Evolutionary conservation across 2,888 invertebrate genomes (phyloP).

Genomic region (Baccha elongata): DNA sequence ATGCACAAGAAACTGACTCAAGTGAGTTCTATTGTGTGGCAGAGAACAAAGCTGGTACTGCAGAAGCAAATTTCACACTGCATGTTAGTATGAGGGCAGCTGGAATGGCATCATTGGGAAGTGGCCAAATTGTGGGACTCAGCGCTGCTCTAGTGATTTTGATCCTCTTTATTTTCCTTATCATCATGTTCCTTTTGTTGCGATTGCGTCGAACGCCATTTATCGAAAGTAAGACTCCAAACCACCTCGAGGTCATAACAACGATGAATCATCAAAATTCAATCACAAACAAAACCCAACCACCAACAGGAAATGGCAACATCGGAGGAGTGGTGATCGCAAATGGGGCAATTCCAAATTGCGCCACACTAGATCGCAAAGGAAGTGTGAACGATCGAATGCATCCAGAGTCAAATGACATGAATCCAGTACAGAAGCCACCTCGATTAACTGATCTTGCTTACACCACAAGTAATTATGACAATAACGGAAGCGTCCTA

Average conservation of each 20-base stretch:
- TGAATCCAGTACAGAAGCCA: conserved; percentile 89
- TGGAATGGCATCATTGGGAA: conserved; percentile 91
- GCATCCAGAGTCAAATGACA: conserved; percentile 77
- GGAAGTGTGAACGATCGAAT: conserved; percentile 69
- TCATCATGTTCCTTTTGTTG: conserved; percentile 89
- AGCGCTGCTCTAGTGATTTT: conserved; percentile 91
- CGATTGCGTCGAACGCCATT: conserved; percentile 89
- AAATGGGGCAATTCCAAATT: conserved; percentile 84
- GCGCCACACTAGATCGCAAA: conserved; percentile 77
- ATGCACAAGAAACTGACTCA: conserved; percentile 92
- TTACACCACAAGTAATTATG: conserved; percentile 87
- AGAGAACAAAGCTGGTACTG: conserved; percentile 93
- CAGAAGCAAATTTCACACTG: conserved; percentile 94
- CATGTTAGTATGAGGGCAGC: conserved; percentile 90
- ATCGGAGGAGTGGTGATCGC: conserved; percentile 85
- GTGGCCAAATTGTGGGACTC: conserved; percentile 92
- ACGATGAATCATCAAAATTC: conserved; percentile 84
- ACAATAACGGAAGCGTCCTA: conserved; percentile 86
- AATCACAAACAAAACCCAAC: conserved; percentile 83
- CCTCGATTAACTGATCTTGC: conserved; percentile 87
- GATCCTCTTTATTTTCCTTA: conserved; percentile 88
- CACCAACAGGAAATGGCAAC: conserved; percentile 81
- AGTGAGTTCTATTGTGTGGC: conserved; percentile 95
- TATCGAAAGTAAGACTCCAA: conserved; percentile 90
- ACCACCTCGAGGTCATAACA: conserved; percentile 88